Evolutionary conservation across 2,888 invertebrate genomes (phyloP).

Genomic region (Rhimphoctona megacephalus): DNA sequence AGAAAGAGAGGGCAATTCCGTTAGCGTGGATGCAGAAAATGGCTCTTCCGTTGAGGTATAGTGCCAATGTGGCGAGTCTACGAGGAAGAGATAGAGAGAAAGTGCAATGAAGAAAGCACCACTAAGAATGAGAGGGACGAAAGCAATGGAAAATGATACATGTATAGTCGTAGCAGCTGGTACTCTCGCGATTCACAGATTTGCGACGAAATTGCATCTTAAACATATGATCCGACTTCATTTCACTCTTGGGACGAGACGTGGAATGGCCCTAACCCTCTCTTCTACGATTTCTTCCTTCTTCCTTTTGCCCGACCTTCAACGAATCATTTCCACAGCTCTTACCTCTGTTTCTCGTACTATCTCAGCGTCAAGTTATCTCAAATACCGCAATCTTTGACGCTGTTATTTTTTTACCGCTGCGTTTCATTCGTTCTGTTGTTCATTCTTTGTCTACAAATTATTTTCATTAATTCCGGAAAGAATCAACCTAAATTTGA

Average conservation of each 20-base stretch:
- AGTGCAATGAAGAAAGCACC: conserved; percentile 51
- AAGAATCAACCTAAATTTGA: background rate
- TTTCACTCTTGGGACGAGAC: conserved; percentile 68
- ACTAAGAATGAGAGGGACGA: conserved; percentile 7
- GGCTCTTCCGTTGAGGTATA: conserved; percentile 62
- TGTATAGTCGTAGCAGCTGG: conserved; percentile 74
- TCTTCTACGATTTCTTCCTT: background rate
- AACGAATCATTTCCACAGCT: background rate
- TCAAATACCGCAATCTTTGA: background rate
- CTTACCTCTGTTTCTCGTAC: conserved; percentile 14
- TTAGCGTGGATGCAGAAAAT: conserved; percentile 67
- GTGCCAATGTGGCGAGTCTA: conserved; percentile 58
- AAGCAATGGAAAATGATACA: conserved; percentile 33
- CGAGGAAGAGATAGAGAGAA: conserved; percentile 46
- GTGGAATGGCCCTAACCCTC: conserved; percentile 65
- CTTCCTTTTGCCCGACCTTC: background rate
- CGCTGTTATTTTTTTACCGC: background rate
- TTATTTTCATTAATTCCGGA: background rate
- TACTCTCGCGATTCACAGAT: conserved; percentile 76
- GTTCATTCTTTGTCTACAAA: background rate
- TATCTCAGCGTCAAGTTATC: conserved; percentile 1
- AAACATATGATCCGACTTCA: conserved; percentile 83
- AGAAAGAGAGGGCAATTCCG: conserved; percentile 35
- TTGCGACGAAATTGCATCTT: conserved; percentile 82
- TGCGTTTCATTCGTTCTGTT: background rate